Evolutionary conservation across 1,140 invertebrate genomes (phyloP), one percentile per base, ranked within the genome.

Genomic region (Calephelis virginiensis): DNA sequence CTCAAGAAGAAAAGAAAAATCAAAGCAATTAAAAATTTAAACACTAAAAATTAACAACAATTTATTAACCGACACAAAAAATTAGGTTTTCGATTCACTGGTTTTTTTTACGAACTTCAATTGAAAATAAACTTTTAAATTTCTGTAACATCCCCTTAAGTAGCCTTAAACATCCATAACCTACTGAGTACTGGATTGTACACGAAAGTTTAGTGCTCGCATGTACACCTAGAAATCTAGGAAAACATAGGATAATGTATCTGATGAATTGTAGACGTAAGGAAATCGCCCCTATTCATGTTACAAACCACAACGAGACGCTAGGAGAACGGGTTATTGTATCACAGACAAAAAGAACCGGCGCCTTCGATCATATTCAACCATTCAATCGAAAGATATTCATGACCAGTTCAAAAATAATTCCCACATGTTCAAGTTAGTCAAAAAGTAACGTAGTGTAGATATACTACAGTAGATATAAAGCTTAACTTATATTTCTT

Each of bases 251-350:
- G 43, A 49, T 56, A 53, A 63, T 67, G 60, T 70, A 72, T 69
- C 64, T 72, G 64, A 66, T 61, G 67, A 48, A 70, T 68, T 61
- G 62, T 68, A 68, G 69, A 61, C 62, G 73, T 79, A 79, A 79
- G 70, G 64, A 75, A 72, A 79, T 79, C 68, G 67, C 70, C 66
- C 48, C 64, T 72, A 67, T 67, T 77, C 73, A 67, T 53, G 75
- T 75, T 79, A 74, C 73, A 77, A 72, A 79, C 77, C 77, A 71
- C 77, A 74, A 72, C 69, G 49, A 72, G 66, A 70, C 73, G 70
- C 63, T 66, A 61, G 71, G 68, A 71, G 69, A 75, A 67, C 66
- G 59, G 62, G 64, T 67, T 68, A 64, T 45, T 66, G 53, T 66
- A 66, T 53, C 7, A 14, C 48, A 53, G 11, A 28, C 48, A 17